Evolutionary conservation across 2,113 vertebrate genomes (phyloP).

Genomic region (Promerops cafer): DNA sequence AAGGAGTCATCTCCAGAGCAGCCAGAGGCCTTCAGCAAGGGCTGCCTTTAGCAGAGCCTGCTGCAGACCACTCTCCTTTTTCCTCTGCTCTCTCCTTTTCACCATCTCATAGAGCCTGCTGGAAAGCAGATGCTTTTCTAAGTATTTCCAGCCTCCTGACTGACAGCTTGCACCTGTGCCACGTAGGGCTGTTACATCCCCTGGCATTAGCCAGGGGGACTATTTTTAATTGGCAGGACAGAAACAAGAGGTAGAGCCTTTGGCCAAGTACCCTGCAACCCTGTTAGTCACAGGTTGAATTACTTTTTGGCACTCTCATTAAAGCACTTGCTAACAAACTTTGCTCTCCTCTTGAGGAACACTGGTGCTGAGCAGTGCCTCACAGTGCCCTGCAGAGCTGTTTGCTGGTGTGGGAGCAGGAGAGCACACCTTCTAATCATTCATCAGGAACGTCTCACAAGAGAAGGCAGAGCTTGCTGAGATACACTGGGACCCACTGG

Average conservation of each 20-base stretch:
- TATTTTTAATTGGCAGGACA: background rate
- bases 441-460: background rate
- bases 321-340: background rate
- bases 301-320: background rate
- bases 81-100: background rate
- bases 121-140: background rate
- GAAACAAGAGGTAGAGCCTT: background rate
- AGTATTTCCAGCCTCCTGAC: background rate
- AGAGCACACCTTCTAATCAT: background rate
- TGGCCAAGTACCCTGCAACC: background rate
- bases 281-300: background rate
- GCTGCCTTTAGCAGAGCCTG: background rate
- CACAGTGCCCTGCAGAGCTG: background rate
- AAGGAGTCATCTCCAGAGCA: rapidly evolving
- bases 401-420: background rate
- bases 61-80: background rate
- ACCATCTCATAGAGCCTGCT: background rate
- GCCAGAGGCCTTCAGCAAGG: background rate
- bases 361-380: rapidly evolving
- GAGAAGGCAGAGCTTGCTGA: background rate
- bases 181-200: background rate
- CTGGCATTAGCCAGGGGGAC: background rate
- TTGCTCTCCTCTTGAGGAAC: background rate
- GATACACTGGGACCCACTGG: background rate
- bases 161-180: background rate